Conservation (phyloP, 2,888 invertebrate species). For the Buathra laborator region DNA sequence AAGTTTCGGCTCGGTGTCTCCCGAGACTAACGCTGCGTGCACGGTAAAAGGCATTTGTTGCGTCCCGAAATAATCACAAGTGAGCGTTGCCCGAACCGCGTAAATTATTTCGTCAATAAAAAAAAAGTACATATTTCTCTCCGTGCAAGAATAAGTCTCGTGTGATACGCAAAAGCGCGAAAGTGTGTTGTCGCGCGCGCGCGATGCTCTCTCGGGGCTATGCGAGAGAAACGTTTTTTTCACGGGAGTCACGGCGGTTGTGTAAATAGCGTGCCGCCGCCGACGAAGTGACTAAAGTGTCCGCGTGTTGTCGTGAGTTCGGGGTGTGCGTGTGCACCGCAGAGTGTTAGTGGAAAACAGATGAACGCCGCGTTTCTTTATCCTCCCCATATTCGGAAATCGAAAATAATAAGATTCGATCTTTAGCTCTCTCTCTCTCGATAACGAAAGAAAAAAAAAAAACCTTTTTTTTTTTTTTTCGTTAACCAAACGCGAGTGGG, state of each 20-base stretch:
- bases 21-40: too few relatives aligned
- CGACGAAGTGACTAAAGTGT: conserved; percentile 33
- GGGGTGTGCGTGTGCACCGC: conserved; percentile 8
- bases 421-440: neutral
- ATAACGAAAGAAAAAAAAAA: neutral
- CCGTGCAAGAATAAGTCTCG: neutral
- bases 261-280: conserved; percentile 41
- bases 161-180: neutral
- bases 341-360: conserved; percentile 56
- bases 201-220: conserved; percentile 32
- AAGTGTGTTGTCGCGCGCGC: neutral
- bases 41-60: neutral
- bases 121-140: neutral
- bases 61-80: neutral
- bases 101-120: neutral
- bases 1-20: conserved; percentile 3
- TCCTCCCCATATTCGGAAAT: conserved; percentile 7
- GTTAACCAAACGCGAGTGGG: neutral
- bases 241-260: conserved; percentile 18
- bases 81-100: neutral
- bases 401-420: neutral
- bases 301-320: conserved; percentile 24
- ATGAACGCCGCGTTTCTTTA: conserved; percentile 39
- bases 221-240: conserved; percentile 19
- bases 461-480: neutral